Base-by-base conservation (phyloP, 2,113 vertebrate genomes). In the Chloropsis hardwickii region DNA sequence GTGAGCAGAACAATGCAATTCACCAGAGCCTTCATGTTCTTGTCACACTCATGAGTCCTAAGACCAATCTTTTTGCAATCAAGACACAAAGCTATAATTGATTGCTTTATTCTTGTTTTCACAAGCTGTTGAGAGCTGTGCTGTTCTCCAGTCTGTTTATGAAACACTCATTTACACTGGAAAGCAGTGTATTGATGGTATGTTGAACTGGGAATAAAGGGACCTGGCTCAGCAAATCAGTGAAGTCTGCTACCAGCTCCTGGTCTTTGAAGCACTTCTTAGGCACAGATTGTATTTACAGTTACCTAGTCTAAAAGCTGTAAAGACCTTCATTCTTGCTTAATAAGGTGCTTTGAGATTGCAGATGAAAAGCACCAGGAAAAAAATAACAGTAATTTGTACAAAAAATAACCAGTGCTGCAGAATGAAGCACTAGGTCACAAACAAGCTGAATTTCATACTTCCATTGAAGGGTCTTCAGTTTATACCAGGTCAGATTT, bases 71-170 rank as follows among this genome's bases (percentile, higher is more conserved):
- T 77, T 53, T 80, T 67, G 76, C 72, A 95, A n/a, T 74, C 56
- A 71, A 66, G 81, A 90, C 51, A 45, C 56, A 92, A 78, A 93
- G 72, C 67, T 92, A 14, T 61, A 95, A 94, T 13, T 62, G 74
- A 54, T 61, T 85, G 28, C 64, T 81, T 88, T 78, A 83, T 78
- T 95, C 56, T 85, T 88, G 78, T 92, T 91, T 89, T 81, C 82
- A 65, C 60, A 88, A 83, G 65, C 45, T 39, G 53, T 81, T 81
- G 74, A 95, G 65, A 91, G 45, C 54, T 80, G 86, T 64, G 19
- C 51, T 83, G n/a, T 74, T 86, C 56, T 60, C 90, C 51, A 77
- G 77, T 67, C 61, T 74, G 53, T 90, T 92, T 86, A 81, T 61
- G 48, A 90, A 93, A 92, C 9, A 14, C n/a, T 86, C 72, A 44